Evolutionary conservation across 2,797 vertebrate genomes (phyloP).

Genomic region (Rhyacichthys aspro): DNA sequence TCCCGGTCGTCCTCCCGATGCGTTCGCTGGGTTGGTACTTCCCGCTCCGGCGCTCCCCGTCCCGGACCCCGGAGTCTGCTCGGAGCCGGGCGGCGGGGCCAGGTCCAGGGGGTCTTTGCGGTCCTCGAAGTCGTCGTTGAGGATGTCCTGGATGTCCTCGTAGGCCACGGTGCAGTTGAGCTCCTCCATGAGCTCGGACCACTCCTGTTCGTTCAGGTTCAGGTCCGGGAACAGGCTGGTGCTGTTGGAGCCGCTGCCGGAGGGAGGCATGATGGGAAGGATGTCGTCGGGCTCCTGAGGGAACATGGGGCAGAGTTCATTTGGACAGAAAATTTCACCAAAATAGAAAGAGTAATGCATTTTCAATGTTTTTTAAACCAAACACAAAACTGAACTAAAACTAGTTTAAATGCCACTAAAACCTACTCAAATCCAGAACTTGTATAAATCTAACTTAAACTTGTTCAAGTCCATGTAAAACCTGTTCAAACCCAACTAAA

Average conservation of each 20-base stretch:
- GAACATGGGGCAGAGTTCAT: too few species aligned
- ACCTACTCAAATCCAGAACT: too few species aligned
- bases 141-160: constrained; percentile 97
- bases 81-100: constrained; percentile 48
- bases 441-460: too few species aligned
- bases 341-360: too few species aligned
- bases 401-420: too few species aligned
- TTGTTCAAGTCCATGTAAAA: too few species aligned
- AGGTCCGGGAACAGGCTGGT: constrained; percentile 95
- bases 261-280: constrained; percentile 89
- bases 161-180: constrained; percentile 93
- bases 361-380: too few species aligned
- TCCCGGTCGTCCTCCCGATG: constrained; percentile 50
- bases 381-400: background rate
- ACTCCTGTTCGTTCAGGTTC: constrained; percentile 97
- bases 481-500: too few species aligned
- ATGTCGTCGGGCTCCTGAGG: constrained; percentile 89
- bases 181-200: constrained; percentile 98
- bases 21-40: background rate
- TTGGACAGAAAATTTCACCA: too few species aligned
- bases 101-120: constrained; percentile 88
- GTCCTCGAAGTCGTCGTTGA: constrained; percentile 94
- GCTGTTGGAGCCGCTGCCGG: constrained; percentile 83
- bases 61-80: background rate
- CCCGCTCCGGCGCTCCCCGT: constrained; percentile 20